Percentiles rank a stretch among this genome's conserved stretches.
These are phyloP conservation scores for Crenuchus spilurus DNA, from an alignment of 2,797 vertebrate species.

Conservation along the genomic window DNA sequence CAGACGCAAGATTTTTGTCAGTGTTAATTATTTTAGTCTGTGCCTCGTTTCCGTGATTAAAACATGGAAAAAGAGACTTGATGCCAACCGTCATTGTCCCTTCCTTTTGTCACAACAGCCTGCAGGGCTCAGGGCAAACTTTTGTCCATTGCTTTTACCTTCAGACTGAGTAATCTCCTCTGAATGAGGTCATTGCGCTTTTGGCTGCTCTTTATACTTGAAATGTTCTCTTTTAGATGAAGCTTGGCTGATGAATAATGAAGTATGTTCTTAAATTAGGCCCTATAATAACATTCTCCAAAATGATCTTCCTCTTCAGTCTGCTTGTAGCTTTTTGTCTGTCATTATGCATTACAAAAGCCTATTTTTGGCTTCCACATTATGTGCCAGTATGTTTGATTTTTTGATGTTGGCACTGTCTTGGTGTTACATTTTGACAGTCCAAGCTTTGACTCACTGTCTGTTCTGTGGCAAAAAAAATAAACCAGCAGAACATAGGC, in stretches of 20 bases:
- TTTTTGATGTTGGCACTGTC: background rate
- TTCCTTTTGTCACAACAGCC: constrained; percentile 58
- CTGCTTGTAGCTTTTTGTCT: background rate
- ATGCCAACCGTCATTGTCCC: constrained; percentile 61
- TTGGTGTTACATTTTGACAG: background rate
- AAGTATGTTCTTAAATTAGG: constrained; percentile 14
- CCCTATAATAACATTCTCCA: background rate
- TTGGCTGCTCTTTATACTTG: constrained; percentile 38
- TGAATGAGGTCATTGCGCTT: constrained; percentile 55
- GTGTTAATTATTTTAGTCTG: constrained; percentile 69
- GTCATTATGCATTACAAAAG: background rate
- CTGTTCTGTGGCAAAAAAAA: background rate
- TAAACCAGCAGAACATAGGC: background rate
- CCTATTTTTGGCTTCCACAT: too few species aligned
- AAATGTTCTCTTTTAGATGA: constrained; percentile 30
- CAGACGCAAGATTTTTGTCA: constrained; percentile 69
- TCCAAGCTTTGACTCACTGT: background rate
- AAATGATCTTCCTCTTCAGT: background rate
- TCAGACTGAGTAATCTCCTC: constrained; percentile 61
- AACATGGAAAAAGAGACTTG: constrained; percentile 53
- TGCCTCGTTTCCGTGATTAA: constrained; percentile 49
- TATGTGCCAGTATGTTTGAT: too few species aligned
- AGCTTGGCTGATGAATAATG: constrained; percentile 23
- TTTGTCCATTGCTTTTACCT: constrained; percentile 58
- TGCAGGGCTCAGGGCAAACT: constrained; percentile 57